A percentile compares a stretch with the other conserved stretches of the same genome.
Evolutionary conservation across 1,140 invertebrate species (phyloP).

Genomic region (Trichoplusia ni): DNA sequence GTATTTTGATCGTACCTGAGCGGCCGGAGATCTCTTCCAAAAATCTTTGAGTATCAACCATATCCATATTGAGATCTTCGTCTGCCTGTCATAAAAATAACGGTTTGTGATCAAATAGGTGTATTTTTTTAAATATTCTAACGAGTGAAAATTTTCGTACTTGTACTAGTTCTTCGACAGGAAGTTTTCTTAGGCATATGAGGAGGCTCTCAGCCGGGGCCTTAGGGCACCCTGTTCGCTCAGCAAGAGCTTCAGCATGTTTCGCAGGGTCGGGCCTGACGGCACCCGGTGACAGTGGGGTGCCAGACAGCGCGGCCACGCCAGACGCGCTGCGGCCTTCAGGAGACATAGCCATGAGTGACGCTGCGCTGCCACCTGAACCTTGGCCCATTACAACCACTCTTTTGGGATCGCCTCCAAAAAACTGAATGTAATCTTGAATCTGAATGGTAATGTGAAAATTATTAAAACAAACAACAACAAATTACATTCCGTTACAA

Average conservation of each 20-base stretch:
- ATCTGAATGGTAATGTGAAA: conserved; percentile 65
- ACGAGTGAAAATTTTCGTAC: background rate
- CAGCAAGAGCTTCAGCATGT: conserved; percentile 80
- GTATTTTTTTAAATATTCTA: background rate
- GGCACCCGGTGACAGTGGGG: conserved; percentile 85
- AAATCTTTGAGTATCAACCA: conserved; percentile 57
- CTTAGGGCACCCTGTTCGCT: conserved; percentile 81
- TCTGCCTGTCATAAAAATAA: conserved; percentile 30
- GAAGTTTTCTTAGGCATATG: conserved; percentile 82
- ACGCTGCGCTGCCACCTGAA: conserved; percentile 85
- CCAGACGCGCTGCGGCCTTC: conserved; percentile 78
- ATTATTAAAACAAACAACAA: background rate
- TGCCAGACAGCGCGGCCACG: conserved; percentile 86
- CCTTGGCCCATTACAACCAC: conserved; percentile 88
- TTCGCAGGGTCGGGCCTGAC: conserved; percentile 81
- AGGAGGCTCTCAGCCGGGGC: conserved; percentile 80
- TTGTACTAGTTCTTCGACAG: conserved; percentile 8
- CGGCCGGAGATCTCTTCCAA: conserved; percentile 64
- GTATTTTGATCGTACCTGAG: no score
- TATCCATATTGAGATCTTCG: conserved; percentile 47
- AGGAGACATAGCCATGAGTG: conserved; percentile 82
- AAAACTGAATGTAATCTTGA: conserved; percentile 86
- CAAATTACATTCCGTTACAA: background rate
- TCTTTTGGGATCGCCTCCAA: conserved; percentile 86
- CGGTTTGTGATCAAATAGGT: background rate